Base-by-base conservation (phyloP, 2,888 invertebrate genomes). In the Hirudinaria manillensis region DNA sequence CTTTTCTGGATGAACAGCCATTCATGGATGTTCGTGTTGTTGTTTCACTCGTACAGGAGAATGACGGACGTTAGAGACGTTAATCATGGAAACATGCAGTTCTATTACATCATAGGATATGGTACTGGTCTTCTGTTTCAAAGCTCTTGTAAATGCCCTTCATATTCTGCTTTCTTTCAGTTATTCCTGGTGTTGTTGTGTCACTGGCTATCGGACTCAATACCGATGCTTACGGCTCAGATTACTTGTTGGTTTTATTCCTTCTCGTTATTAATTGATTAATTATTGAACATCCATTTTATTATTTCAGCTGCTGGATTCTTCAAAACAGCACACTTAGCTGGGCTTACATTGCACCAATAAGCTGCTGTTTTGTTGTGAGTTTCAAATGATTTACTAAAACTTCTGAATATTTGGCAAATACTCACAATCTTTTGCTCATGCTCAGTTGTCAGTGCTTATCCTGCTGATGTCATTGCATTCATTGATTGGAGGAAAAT, bases 191-290 rank as follows among this genome's bases (percentile, higher is more conserved):
- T 0, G 90, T 96, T 21, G 89, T 93, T 70, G 93, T 96, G 0
- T 93, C 93, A 51, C 87, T 97, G 32, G 92, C 95, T 2, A 93
- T 95, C 36, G 93, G 94, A 0, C 93, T 96, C 0, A 89, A 94
- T 75, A 94, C 94, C 55, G 94, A 95, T 82, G 94, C 94, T 84
- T 97, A 96, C 85, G 96, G 95, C 81, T 96, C 95, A 81, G 95
- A 93, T 83, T 91, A 91, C 81, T 90, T 92, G 78, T 95, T 95
- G 53, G 53, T 75, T 71, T 34, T n/a, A 51, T 29, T 24, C 27
- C 45, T 45, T 67, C 24, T 75, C 13, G n/a, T 29, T 56, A 61
- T 16, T 6, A 7, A 61, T 61, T 27, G 24, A 53, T 61, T 21
- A 27, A 61, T 61, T 1, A 2, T 21, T 16, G 1, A 27, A n/a